Evolutionary conservation across 64 coral and sea anemone genomes (phyloP), one percentile per base, ranked within the genome.

Genomic region (Trachythela sp.): DNA sequence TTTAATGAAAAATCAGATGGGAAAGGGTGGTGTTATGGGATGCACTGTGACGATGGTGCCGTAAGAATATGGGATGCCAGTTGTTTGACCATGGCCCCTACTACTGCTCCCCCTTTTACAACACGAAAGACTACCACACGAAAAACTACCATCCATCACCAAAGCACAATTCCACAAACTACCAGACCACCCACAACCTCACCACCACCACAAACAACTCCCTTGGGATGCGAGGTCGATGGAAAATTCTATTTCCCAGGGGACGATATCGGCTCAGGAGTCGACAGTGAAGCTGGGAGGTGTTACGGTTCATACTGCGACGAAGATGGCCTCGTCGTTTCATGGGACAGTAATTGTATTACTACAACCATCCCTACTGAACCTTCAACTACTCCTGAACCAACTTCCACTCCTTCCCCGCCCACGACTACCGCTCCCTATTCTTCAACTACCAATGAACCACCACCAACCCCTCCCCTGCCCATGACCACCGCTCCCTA

Each of bases 191-290:
- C 11, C 11, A 45, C 11, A 4, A 45, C 42, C 42, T 6, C 42
- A 45, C 11, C 11, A 45, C 42, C 42, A 45, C 4, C 11, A 6
- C 4, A 4, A 45, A 45, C 42, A 45, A 45, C 42, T 11, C 42
- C 42, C 42, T 4, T 59, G 54, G 87, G 92, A 31, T 94, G 92
- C 35, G 60, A 92, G 26, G 13, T 92, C 5, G 13, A 91, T 6
- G 93, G 92, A 26, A 94, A 94, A 59, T 94, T 88, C 75, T 94
- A 94, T 40, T 13, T 33, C 39, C 87, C 60, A 26, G 86, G 68
- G 5, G 48, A 83, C 67, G 93, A 94, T 4, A 91, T 97, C 4
- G 33, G 26, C 8, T 48, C 64, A 18, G 90, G 77, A 45, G 90
- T 38, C 35, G 90, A 97, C 59, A 88, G 88, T 13, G 18, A 36